phyloP scores from a whole-genome alignment of 1,140 invertebrate genomes.

The Tetragonula clypearis region DNA sequence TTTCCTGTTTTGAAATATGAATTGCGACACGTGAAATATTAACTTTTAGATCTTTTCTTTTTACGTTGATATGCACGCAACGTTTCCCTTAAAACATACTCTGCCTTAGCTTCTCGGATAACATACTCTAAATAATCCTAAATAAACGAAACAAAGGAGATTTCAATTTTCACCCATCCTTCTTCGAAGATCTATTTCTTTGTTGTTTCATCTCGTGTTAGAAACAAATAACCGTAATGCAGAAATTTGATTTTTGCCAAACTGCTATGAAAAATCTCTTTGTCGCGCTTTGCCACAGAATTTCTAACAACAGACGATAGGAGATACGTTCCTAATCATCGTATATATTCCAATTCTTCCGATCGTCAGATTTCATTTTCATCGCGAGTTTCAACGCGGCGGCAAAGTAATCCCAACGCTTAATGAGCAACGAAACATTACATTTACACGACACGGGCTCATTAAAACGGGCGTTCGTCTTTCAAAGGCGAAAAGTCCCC shows the following conservation, averaged over 20 bases:
- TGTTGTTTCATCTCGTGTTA: no score
- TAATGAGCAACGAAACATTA: constrained; percentile 1
- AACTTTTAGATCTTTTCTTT: not conserved
- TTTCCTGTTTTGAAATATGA: constrained; percentile 21
- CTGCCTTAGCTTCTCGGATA: not conserved
- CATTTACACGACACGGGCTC: not conserved
- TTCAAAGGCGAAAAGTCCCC: no score
- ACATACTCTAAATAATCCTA: no score
- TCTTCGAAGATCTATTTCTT: no score
- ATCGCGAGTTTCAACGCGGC: not conserved
- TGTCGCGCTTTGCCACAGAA: rapidly evolving
- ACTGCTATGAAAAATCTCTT: no score
- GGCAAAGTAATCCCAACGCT: not conserved
- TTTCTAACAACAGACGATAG: not conserved
- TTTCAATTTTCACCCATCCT: not conserved
- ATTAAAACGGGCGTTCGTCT: not conserved
- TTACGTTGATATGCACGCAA: not conserved
- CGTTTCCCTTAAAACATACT: not conserved
- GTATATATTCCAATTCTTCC: not conserved
- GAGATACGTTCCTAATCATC: not conserved
- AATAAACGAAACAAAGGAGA: no score
- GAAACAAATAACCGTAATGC: no score
- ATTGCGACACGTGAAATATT: not conserved
- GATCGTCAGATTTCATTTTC: not conserved
- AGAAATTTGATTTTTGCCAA: no score